Percentiles rank a stretch among this genome's conserved stretches.
phyloP scores from a whole-genome alignment of 2,888 invertebrate genomes.

The Scaptomyza flava region DNA sequence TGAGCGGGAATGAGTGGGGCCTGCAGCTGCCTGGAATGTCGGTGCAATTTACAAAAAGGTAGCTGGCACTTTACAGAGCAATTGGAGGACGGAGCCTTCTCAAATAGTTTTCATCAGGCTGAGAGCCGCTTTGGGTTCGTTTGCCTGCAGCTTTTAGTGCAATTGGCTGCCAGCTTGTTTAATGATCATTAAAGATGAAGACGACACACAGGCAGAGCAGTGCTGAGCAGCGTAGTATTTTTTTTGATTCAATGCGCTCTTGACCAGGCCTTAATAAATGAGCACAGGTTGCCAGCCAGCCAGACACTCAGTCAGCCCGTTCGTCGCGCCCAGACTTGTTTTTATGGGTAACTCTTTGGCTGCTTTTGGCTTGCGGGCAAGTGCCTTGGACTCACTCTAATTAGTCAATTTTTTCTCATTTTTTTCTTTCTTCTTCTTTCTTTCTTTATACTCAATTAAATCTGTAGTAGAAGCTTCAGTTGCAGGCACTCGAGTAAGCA shows the following conservation, averaged over 20 bases:
- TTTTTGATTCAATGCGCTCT: slow-evolving; percentile 76
- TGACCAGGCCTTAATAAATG: slow-evolving; percentile 78
- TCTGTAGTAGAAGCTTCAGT: slow-evolving; percentile 58
- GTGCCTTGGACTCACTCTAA: slow-evolving; percentile 77
- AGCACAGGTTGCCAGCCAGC: slow-evolving; percentile 61
- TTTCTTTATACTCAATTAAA: slow-evolving; percentile 75
- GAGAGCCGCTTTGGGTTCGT: slow-evolving; percentile 47
- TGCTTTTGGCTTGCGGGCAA: slow-evolving; percentile 68
- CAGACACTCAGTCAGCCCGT: slow-evolving; percentile 2
- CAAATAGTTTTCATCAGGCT: slow-evolving; percentile 79
- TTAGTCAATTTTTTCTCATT: slow-evolving; percentile 72
- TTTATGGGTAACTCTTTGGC: slow-evolving; percentile 57
- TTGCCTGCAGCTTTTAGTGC: slow-evolving; percentile 77
- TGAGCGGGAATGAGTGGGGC: slow-evolving; percentile 13
- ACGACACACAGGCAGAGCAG: slow-evolving; percentile 65
- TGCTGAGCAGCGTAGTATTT: slow-evolving; percentile 15
- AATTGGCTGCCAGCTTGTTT: slow-evolving; percentile 77
- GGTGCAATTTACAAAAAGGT: slow-evolving; percentile 74
- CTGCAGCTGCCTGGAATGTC: slow-evolving; percentile 54
- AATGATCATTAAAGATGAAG: slow-evolving; percentile 79
- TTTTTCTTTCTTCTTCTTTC: neutral
- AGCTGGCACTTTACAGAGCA: slow-evolving; percentile 65
- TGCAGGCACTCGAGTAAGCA: slow-evolving; percentile 75
- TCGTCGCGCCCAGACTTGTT: slow-evolving; percentile 58
- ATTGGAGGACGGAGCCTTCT: slow-evolving; percentile 44